Percentiles rank a stretch among this genome's conserved stretches.
Conservation (phyloP, 2,113 vertebrate genomes). For the Glaucidium brasilianum region DNA sequence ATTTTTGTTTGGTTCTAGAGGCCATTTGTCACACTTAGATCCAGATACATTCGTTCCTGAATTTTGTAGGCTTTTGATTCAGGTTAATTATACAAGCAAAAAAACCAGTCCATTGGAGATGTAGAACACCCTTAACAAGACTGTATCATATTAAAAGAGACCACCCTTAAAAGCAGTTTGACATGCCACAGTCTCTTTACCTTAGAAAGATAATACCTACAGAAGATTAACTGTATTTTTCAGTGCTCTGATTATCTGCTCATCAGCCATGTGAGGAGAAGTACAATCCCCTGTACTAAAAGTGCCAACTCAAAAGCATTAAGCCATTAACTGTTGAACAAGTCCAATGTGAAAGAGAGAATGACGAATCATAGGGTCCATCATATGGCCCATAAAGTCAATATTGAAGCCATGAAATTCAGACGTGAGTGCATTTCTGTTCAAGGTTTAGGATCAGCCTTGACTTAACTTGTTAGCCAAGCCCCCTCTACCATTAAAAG, state of each 20-base stretch:
- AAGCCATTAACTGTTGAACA: constrained; percentile 20
- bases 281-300: background rate
- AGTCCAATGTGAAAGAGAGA: background rate
- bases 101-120: background rate
- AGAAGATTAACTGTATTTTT: background rate
- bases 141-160: background rate
- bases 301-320: background rate
- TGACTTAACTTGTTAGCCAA: background rate
- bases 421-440: background rate
- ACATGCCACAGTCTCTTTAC: background rate
- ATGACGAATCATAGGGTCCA: background rate
- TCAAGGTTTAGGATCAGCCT: background rate
- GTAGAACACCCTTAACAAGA: background rate
- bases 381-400: constrained; percentile 41
- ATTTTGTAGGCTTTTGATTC: background rate
- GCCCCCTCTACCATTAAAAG: background rate
- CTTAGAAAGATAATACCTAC: background rate
- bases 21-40: background rate
- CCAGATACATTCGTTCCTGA: background rate
- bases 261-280: background rate
- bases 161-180: background rate
- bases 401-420: constrained; percentile 6
- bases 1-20: background rate
- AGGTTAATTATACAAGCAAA: background rate
- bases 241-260: background rate